A percentile compares a stretch with the other conserved stretches of the same genome.
phyloP scores from a whole-genome alignment of 2,113 vertebrate genomes.

The Vireo altiloquus region DNA sequence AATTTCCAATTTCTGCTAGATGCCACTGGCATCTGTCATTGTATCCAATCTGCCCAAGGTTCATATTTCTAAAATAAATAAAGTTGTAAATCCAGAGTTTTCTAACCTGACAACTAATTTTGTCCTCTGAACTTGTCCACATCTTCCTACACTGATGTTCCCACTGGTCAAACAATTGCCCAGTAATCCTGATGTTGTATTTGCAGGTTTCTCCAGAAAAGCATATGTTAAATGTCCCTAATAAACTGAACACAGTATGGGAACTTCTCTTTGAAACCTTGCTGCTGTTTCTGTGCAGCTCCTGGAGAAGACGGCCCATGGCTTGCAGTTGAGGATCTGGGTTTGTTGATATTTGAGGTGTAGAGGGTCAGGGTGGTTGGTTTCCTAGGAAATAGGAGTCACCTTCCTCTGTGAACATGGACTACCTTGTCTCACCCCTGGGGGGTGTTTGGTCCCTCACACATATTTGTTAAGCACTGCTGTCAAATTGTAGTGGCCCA shows the following conservation, averaged over 20 bases:
- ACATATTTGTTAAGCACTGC: not conserved
- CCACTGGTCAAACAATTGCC: not conserved
- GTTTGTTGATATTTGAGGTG: not conserved
- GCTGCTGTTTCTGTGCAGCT: not conserved
- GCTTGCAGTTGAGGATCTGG: not conserved
- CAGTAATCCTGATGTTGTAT: not conserved
- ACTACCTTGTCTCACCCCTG: not conserved
- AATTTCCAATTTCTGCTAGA: not conserved
- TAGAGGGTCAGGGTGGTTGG: not conserved
- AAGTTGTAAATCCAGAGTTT: not conserved
- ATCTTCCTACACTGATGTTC: not conserved
- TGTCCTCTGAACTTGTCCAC: not conserved
- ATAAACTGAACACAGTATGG: not conserved
- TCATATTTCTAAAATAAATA: not conserved
- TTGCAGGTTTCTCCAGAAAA: not conserved
- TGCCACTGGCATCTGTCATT: not conserved
- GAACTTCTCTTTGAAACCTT: not conserved
- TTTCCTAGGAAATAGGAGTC: not conserved
- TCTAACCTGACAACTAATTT: not conserved
- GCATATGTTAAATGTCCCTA: not conserved
- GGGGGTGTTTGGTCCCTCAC: not conserved
- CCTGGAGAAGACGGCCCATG: not conserved
- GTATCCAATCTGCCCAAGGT: not conserved
- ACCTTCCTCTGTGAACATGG: not conserved
- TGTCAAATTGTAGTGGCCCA: not conserved